phyloP scores from a whole-genome alignment of 2,888 invertebrate genomes.

The Deilephila porcellus region DNA sequence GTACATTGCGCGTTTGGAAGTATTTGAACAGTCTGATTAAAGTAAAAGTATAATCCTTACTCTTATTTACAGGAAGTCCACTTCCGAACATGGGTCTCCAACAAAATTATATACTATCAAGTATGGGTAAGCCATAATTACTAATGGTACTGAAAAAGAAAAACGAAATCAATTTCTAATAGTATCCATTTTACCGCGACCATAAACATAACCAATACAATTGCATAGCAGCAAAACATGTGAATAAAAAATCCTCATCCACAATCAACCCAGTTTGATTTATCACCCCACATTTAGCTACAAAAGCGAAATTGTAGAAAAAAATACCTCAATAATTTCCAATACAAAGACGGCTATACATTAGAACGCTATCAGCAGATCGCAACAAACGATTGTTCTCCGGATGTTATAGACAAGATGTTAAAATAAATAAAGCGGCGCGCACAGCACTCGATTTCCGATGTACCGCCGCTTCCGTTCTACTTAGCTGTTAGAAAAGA shows the following conservation, averaged over 20 bases:
- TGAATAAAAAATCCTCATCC: neutral
- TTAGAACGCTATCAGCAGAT: constrained; percentile 61
- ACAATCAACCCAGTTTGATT: neutral
- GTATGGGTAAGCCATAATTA: too few relatives aligned
- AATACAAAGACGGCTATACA: constrained; percentile 47
- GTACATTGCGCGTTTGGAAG: too few relatives aligned
- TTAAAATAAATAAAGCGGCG: constrained; percentile 78
- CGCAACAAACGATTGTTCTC: constrained; percentile 64
- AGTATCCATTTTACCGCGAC: too few relatives aligned
- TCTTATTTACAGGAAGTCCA: too few relatives aligned
- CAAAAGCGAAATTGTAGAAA: constrained; percentile 32
- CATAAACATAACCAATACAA: neutral
- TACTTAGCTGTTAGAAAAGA: constrained; percentile 59
- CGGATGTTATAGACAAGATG: constrained; percentile 76
- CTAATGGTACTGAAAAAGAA: too few relatives aligned
- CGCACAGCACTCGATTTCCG: constrained; percentile 76
- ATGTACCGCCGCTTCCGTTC: constrained; percentile 68
- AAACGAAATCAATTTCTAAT: too few relatives aligned
- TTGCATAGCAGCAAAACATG: neutral
- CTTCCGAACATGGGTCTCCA: too few relatives aligned
- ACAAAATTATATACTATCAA: too few relatives aligned
- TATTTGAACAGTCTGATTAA: too few relatives aligned
- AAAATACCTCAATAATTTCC: constrained; percentile 48
- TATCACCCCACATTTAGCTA: constrained; percentile 5
- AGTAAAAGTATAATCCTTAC: too few relatives aligned